phyloP scores from a whole-genome alignment of 1,140 invertebrate species.

The Drosophila persimilis region DNA sequence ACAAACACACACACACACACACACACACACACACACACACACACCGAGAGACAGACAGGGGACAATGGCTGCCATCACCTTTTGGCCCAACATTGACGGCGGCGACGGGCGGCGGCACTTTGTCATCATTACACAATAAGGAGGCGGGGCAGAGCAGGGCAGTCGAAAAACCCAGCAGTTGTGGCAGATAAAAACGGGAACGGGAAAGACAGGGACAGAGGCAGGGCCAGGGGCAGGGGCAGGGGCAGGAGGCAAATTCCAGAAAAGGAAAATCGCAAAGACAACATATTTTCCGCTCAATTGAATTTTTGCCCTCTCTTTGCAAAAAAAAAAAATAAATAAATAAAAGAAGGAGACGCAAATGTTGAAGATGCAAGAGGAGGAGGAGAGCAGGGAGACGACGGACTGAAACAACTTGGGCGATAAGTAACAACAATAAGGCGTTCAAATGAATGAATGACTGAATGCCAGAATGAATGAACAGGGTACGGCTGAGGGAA shows the following conservation, averaged over 20 bases:
- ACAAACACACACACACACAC: too few relatives aligned
- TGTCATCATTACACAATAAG: constrained; percentile 79
- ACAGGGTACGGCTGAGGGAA: not conserved
- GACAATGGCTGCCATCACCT: constrained; percentile 58
- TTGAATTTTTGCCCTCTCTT: constrained; percentile 75
- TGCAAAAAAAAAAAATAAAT: constrained; percentile 25
- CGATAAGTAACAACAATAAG: constrained; percentile 80
- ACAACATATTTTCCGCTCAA: constrained; percentile 80
- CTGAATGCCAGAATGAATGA: constrained; percentile 45
- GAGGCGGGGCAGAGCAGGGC: constrained; percentile 31
- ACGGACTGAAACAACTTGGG: constrained; percentile 54
- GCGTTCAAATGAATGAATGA: constrained; percentile 59
- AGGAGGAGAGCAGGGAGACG: not conserved
- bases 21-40: too few relatives aligned
- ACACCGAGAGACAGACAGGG: not conserved
- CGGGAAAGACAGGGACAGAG: too few relatives aligned
- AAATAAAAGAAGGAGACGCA: constrained; percentile 9
- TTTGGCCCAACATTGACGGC: constrained; percentile 50
- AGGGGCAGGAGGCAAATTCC: constrained; percentile 17
- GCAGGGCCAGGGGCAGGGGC: too few relatives aligned
- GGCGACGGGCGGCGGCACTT: constrained; percentile 46
- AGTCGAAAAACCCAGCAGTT: constrained; percentile 50
- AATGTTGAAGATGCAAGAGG: constrained; percentile 21
- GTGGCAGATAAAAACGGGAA: constrained; percentile 40
- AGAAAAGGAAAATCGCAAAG: constrained; percentile 74